These are phyloP conservation scores for Taenioides sp. DNA, from an alignment of 2,797 vertebrate species.

Conservation along the genomic window DNA sequence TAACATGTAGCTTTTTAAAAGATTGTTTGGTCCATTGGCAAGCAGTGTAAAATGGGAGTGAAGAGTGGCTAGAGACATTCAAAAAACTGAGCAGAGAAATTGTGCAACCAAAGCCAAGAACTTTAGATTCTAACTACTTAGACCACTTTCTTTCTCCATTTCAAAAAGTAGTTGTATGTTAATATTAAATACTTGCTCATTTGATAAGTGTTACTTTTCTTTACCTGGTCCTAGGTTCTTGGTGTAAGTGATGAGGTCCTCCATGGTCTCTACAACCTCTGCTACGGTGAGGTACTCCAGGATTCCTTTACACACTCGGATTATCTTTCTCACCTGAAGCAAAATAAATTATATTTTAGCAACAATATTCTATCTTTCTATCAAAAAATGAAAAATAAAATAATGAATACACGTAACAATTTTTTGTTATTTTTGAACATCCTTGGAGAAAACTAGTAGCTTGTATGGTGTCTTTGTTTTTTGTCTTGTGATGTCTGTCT, in stretches of 20 bases:
- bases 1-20: neutral
- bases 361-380: neutral
- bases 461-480: conserved; percentile 40
- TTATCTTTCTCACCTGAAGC: conserved; percentile 94
- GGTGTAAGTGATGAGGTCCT: conserved; percentile 98
- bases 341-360: conserved; percentile 22
- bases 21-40: neutral
- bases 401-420: neutral
- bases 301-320: conserved; percentile 98
- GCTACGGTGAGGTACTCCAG: conserved; percentile 96
- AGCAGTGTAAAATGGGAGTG: neutral
- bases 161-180: neutral
- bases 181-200: neutral
- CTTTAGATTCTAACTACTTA: too few relatives aligned
- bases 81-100: neutral
- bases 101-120: neutral
- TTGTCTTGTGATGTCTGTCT: conserved; percentile 73
- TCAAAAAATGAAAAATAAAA: neutral
- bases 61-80: neutral
- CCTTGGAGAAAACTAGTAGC: conserved; percentile 13
- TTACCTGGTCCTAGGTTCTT: conserved; percentile 98
- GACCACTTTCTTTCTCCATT: too few relatives aligned
- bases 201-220: conserved; percentile 3
- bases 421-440: conserved; percentile 23
- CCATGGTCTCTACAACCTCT: conserved; percentile 98